These are phyloP conservation scores for Tromatobia lineatoria DNA, from an alignment of 2,888 invertebrate genomes.

Conservation along the genomic window DNA sequence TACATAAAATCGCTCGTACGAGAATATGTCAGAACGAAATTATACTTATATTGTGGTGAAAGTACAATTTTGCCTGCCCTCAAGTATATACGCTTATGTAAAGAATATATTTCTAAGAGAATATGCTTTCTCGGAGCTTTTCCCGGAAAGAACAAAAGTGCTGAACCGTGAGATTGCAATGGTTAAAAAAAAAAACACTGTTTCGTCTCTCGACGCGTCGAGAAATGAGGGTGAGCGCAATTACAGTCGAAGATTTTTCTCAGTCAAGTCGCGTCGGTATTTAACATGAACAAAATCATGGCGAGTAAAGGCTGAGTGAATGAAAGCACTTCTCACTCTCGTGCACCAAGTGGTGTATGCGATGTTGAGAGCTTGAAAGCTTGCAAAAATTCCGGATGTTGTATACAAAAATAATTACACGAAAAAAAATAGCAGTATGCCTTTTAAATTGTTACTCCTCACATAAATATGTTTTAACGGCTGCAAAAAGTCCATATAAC, in stretches of 20 bases:
- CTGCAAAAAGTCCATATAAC: neutral
- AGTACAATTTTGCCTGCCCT: too few species aligned
- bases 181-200: slow-evolving; percentile 38
- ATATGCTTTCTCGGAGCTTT: neutral
- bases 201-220: slow-evolving; percentile 42
- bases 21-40: too few species aligned
- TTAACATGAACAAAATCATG: slow-evolving; percentile 18
- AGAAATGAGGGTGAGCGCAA: slow-evolving; percentile 50
- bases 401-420: neutral
- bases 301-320: neutral
- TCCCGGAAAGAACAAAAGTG: neutral
- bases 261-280: slow-evolving; percentile 42
- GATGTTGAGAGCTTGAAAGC: neutral
- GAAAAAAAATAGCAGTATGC: neutral
- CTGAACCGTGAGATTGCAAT: slow-evolving; percentile 9
- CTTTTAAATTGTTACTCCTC: neutral
- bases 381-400: neutral
- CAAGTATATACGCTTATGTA: too few species aligned
- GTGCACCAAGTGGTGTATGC: neutral
- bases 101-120: too few species aligned
- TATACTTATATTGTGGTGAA: too few species aligned
- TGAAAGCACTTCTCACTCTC: neutral
- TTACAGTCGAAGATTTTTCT: slow-evolving; percentile 56
- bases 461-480: neutral
- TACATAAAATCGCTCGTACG: too few species aligned